Evolutionary conservation across 2,113 vertebrate species (phyloP).

Genomic region (Tachuris rubrigastra): DNA sequence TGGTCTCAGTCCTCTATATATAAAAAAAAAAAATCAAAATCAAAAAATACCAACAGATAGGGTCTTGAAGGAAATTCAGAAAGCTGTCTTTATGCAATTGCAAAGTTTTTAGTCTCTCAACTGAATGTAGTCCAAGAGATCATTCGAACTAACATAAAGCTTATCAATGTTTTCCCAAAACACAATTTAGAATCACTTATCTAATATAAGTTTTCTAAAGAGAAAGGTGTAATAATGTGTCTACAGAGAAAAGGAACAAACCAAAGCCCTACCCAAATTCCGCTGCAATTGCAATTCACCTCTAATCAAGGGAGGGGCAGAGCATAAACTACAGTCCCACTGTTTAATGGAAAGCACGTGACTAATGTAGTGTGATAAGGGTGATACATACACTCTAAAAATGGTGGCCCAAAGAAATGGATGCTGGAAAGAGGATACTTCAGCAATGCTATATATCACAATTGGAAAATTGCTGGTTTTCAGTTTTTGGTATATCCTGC

Average conservation of each 20-base stretch:
- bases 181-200: neutral
- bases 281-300: neutral
- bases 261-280: neutral
- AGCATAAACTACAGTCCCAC: neutral
- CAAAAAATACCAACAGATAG: neutral
- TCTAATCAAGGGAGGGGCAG: neutral
- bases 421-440: neutral
- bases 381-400: neutral
- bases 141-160: neutral
- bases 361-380: neutral
- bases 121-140: neutral
- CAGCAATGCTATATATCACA: neutral
- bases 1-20: no score
- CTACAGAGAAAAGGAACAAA: neutral
- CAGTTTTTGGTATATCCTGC: neutral
- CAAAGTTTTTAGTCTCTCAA: neutral
- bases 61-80: neutral
- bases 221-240: rapidly evolving
- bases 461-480: neutral
- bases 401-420: neutral
- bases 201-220: neutral
- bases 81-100: neutral
- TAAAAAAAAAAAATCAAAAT: neutral
- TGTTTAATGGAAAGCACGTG: neutral
- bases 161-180: neutral